Evolutionary conservation across 1,140 invertebrate genomes (phyloP), one percentile per base, ranked within the genome.

Genomic region (Oryctes rhinoceros): DNA sequence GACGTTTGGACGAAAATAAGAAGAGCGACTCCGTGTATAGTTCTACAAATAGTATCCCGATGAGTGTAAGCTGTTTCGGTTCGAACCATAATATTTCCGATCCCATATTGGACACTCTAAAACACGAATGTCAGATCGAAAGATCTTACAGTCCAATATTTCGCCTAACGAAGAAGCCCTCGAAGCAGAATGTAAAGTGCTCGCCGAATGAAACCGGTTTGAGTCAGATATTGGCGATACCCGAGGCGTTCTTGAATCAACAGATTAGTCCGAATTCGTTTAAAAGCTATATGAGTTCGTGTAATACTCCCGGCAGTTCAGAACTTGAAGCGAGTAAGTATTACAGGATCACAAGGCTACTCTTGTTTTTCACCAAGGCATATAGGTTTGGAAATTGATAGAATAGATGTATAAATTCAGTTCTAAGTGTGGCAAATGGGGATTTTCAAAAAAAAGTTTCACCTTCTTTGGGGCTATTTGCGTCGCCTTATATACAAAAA

Each of bases 181-280:
- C 18, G n/a, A 75, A 80, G 10, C n/a, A 24, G 39, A 35, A 78
- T 48, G 20, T 76, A 3, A 44, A 76, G 20, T 44, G n/a, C 39
- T 7, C 35, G 4, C 7, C 37, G 30, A 18, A 48, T 35, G 75
- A 76, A 20, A 30, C 75, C 6, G 81, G 83, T 37, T 81, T 85
- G n/a, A 84, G 86, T 76, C 85, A 87, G 71, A 84, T 85, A 48
- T 82, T 87, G 11, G 85, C 86, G 3, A 82, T 87, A 65, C 85
- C 87, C 0, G 87, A 87, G 79, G 85, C 86, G 11, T 87, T 84
- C 81, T 79, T 87, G 48, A 87, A 84, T 65, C 82, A 82, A 78
- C 85, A 87, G 78, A 87, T 87, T 78, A 87, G 83, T 48, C 82
- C 81, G 18, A 84, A 85, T 78, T 82, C 84, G 9, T 86, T 86